Conservation (phyloP, 2,113 vertebrate genomes). For the Microtus oregoni region DNA sequence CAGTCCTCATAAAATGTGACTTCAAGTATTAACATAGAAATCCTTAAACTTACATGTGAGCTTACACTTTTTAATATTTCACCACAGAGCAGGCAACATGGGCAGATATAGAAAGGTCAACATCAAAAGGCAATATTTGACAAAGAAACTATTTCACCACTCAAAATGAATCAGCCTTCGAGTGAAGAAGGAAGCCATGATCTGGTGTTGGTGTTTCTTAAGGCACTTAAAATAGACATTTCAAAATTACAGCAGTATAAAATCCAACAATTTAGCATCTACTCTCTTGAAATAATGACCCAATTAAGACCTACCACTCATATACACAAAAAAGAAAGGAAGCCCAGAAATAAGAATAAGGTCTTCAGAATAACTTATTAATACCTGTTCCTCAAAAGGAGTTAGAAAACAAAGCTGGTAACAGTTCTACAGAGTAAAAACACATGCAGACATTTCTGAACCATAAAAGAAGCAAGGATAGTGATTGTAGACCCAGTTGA, state of each 20-base stretch:
- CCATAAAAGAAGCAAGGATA: conserved; percentile 20
- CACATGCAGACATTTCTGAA: conserved; percentile 60
- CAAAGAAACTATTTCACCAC: conserved; percentile 1
- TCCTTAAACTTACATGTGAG: conserved; percentile 28
- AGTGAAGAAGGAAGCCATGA: conserved; percentile 59
- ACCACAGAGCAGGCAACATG: neutral
- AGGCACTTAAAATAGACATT: conserved; percentile 52
- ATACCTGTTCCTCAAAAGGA: conserved; percentile 52
- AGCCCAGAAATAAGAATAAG: conserved; percentile 32
- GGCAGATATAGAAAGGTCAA: neutral
- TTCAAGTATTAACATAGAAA: conserved; percentile 50
- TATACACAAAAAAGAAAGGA: neutral
- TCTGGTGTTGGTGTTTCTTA: neutral
- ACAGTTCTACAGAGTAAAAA: conserved; percentile 60
- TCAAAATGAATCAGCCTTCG: conserved; percentile 13
- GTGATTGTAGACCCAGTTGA: neutral
- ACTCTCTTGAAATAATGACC: conserved; percentile 42
- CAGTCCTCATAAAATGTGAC: conserved; percentile 48
- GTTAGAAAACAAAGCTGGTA: conserved; percentile 56
- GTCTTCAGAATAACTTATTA: conserved; percentile 66
- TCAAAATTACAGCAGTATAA: conserved; percentile 51
- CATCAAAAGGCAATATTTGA: neutral
- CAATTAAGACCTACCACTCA: conserved; percentile 8
- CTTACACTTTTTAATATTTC: conserved; percentile 33
- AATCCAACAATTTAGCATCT: conserved; percentile 52